These are phyloP conservation scores for Zoanthus solanderi DNA, from an alignment of 92 coral and sea anemone species.

Conservation along the genomic window DNA sequence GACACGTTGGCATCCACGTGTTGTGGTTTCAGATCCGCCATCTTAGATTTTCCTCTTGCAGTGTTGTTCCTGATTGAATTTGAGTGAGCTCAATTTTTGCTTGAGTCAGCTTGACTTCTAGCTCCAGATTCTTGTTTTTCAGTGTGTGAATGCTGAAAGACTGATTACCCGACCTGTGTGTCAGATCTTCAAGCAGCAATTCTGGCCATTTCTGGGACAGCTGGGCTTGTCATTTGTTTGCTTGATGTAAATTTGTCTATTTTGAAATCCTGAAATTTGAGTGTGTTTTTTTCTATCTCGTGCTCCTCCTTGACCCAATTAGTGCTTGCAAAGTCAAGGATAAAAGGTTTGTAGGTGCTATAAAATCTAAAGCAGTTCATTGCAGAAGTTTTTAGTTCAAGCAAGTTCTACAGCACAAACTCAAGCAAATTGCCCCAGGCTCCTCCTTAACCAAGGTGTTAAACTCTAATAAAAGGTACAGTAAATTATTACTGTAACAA, in stretches of 20 bases:
- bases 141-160: slow-evolving; percentile 15
- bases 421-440: too few relatives aligned
- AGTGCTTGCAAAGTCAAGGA: not conserved
- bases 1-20: slow-evolving; percentile 39
- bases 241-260: not conserved
- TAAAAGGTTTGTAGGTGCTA: not conserved
- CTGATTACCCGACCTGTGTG: slow-evolving; percentile 18
- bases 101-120: slow-evolving; percentile 47
- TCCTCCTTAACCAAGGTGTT: too few relatives aligned
- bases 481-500: not conserved
- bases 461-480: too few relatives aligned
- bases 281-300: slow-evolving; percentile 12
- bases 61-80: slow-evolving; percentile 18
- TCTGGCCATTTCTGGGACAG: slow-evolving; percentile 7
- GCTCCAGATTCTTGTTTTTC: slow-evolving; percentile 27
- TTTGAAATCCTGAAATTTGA: not conserved
- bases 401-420: too few relatives aligned
- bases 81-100: slow-evolving; percentile 52
- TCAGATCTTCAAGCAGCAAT: slow-evolving; percentile 39
- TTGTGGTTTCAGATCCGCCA: slow-evolving; percentile 28
- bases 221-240: not conserved
- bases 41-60: slow-evolving; percentile 16
- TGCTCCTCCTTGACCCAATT: slow-evolving; percentile 8
- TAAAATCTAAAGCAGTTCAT: slow-evolving; percentile 13
- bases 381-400: too few relatives aligned